Evolutionary conservation across 1,140 invertebrate species (phyloP), one percentile per base, ranked within the genome.

Genomic region (Bombus haemorrhoidalis): DNA sequence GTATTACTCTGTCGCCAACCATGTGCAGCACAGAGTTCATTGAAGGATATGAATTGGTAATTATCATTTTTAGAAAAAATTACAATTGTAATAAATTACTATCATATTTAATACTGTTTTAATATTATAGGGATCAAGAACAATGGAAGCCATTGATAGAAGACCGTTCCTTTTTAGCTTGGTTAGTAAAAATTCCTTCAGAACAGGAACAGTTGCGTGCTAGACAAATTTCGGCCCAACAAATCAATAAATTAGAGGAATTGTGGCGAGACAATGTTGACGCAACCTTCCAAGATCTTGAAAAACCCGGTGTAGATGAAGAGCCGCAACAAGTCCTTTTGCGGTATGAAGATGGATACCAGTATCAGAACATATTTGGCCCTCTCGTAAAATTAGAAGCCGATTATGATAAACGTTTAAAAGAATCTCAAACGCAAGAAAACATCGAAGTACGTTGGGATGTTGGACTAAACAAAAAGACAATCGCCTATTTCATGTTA

Each of bases 371-470:
- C 93, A 99, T 99, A 68, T 99, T 99, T 96, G 98, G 98, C 0
- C 99, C 99, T 0, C 95, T 99, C 6, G 98, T 99, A 0, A 99
- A 99, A 93, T 95, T 99, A 62, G 99, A 99, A 96, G 99, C 99
- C 0, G 99, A 99, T 92, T 99, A 99, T 94, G 99, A 99, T 94
- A 99, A 99, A 92, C 97, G 99, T 81, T 94, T 99, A 59, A 99
- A 99, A 94, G 99, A 99, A 94, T 99, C 98, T 0, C 99, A 99
- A 93, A 99, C 99, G 0, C 99, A 99, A 94, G 99, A 99, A 92
- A 99, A 99, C 89, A 99, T 99, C 90, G 98, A 99, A 93, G 99
- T 99, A 1, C 97, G 99, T 73, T 99, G 99, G 99, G 99, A 99
- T 93, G 97, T 99, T 66, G 99, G 99, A 12, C 95, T 99, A 0